Conservation (phyloP, 1,140 invertebrate genomes). For the Mercenaria mercenaria region DNA sequence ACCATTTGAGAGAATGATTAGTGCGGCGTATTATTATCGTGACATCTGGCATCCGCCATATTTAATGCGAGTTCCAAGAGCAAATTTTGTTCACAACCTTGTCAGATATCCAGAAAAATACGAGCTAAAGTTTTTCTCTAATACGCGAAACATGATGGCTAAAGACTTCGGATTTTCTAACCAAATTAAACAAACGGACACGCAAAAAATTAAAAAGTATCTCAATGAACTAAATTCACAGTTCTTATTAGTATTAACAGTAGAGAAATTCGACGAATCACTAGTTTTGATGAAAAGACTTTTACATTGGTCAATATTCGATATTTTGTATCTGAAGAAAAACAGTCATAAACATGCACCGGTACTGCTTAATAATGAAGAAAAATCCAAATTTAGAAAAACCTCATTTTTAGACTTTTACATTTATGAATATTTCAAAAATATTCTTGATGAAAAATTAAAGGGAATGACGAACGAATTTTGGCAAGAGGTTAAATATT, state of each 20-base stretch:
- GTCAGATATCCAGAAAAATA: conserved; percentile 9
- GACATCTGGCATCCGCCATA: conserved; percentile 24
- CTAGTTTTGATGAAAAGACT: conserved; percentile 86
- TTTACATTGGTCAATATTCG: conserved; percentile 86
- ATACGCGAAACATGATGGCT: conserved; percentile 23
- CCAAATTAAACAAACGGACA: neutral
- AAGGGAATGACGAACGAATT: conserved; percentile 21
- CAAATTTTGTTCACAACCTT: conserved; percentile 47
- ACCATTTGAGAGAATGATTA: conserved; percentile 70
- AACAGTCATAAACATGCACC: conserved; percentile 26
- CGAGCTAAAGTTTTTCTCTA: neutral
- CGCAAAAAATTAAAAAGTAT: conserved; percentile 17
- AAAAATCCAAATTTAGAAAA: conserved; percentile 31
- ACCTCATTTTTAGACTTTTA: conserved; percentile 58
- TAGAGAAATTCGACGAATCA: conserved; percentile 87
- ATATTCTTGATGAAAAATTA: conserved; percentile 49
- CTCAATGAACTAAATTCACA: conserved; percentile 45
- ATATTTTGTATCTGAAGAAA: conserved; percentile 80
- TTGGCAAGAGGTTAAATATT: conserved; percentile 53
- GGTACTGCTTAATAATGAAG: neutral
- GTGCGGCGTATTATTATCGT: conserved; percentile 70
- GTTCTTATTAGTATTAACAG: conserved; percentile 87
- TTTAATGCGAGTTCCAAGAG: conserved; percentile 33
- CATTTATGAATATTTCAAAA: conserved; percentile 64
- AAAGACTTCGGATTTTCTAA: conserved; percentile 23